These are phyloP conservation scores for Drosophila suboccidentalis DNA, from an alignment of 2,888 invertebrate species.

Conservation along the genomic window DNA sequence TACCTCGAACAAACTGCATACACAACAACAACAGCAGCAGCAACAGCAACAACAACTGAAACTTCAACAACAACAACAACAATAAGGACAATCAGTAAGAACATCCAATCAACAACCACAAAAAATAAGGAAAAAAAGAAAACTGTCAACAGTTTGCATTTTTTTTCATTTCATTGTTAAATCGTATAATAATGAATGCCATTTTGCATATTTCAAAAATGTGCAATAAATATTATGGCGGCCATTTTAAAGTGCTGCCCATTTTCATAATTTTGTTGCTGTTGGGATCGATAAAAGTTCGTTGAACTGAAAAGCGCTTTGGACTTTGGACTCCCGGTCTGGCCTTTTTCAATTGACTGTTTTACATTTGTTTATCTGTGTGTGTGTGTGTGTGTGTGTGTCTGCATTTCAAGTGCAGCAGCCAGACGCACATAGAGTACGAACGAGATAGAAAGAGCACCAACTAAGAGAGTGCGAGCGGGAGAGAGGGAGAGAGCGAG, in stretches of 20 bases:
- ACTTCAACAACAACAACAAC: conserved; percentile 39
- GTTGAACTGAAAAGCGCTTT: conserved; percentile 61
- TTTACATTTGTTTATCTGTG: conserved; percentile 42
- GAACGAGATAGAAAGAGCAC: conserved; percentile 18
- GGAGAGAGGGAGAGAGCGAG: conserved; percentile 32
- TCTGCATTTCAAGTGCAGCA: conserved; percentile 66
- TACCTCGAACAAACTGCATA: conserved; percentile 52
- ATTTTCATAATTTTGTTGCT: conserved; percentile 17
- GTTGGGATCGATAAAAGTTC: conserved; percentile 63
- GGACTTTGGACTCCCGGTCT: conserved; percentile 19
- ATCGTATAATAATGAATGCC: conserved; percentile 42
- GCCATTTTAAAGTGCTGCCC: conserved; percentile 67
- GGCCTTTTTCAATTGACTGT: conserved; percentile 65
- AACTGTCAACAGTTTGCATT: conserved; percentile 25
- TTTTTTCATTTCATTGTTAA: conserved; percentile 35
- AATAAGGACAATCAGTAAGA: conserved; percentile 38
- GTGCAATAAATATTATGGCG: conserved; percentile 66
- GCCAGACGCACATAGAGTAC: conserved; percentile 44
- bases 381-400: conserved; percentile 25
- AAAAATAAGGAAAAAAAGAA: conserved; percentile 19
- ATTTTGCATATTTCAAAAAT: conserved; percentile 38
- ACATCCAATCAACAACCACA: conserved; percentile 55
- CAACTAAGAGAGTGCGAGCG: conserved; percentile 10
- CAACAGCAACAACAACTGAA: conserved; percentile 25
- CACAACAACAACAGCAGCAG: conserved; percentile 29